Conservation (phyloP, 2,888 invertebrate genomes). For the Acrobasis suavella region DNA sequence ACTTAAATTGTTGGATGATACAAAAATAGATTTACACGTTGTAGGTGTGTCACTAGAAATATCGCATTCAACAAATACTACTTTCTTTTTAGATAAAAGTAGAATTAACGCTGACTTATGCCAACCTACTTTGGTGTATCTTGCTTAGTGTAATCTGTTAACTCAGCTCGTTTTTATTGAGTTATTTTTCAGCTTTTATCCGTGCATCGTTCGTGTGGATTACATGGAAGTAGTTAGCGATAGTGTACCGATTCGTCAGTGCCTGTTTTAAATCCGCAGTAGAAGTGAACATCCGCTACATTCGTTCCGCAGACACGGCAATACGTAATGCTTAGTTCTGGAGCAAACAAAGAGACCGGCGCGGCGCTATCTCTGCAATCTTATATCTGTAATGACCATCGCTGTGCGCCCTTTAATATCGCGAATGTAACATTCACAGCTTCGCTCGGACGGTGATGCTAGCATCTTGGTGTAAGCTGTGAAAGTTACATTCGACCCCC, state of each 20-base stretch:
- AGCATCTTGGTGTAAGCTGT: too few relatives aligned
- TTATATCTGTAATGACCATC: conserved; percentile 20
- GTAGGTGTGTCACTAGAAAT: too few relatives aligned
- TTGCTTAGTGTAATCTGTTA: too few relatives aligned
- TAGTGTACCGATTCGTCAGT: conserved; percentile 73
- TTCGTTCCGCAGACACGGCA: conserved; percentile 49
- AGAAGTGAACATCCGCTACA: conserved; percentile 35
- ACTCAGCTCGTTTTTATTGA: conserved; percentile 26
- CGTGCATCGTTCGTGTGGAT: conserved; percentile 50
- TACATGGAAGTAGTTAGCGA: conserved; percentile 68
- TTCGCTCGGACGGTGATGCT: too few relatives aligned
- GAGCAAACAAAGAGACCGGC: conserved; percentile 31
- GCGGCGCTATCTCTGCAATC: conserved; percentile 16
- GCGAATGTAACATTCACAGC: conserved; percentile 6
- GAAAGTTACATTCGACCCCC: too few relatives aligned
- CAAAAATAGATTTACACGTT: too few relatives aligned
- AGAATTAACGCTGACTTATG: too few relatives aligned
- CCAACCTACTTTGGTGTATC: too few relatives aligned
- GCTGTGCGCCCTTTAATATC: conserved; percentile 7
- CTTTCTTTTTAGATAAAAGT: too few relatives aligned
- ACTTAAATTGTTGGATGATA: too few relatives aligned
- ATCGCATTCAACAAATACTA: too few relatives aligned
- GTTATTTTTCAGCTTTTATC: conserved; percentile 51
- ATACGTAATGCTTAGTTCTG: conserved; percentile 64
- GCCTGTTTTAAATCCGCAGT: conserved; percentile 64